Percentiles rank a stretch among this genome's conserved stretches.
These are phyloP conservation scores for Tetanocera ferruginea DNA, from an alignment of 2,888 invertebrate species.

Conservation along the genomic window DNA sequence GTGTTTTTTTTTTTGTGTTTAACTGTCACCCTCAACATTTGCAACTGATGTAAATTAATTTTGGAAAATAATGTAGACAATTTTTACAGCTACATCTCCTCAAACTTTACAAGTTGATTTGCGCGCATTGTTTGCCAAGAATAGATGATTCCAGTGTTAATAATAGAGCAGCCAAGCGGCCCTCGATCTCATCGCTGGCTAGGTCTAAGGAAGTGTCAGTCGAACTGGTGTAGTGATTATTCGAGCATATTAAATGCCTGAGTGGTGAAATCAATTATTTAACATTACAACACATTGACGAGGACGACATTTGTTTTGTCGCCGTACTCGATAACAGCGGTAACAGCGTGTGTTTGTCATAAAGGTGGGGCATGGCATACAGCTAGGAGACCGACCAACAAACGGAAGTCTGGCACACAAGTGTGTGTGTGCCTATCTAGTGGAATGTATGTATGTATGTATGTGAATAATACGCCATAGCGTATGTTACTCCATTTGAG, in stretches of 20 bases:
- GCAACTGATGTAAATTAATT: slow-evolving; percentile 54
- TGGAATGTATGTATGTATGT: background rate
- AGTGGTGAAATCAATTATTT: slow-evolving; percentile 57
- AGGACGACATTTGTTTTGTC: slow-evolving; percentile 10
- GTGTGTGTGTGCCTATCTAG: too few species aligned
- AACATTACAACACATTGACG: slow-evolving; percentile 45
- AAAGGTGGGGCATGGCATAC: slow-evolving; percentile 1
- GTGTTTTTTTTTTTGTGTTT: background rate
- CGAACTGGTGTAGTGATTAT: slow-evolving; percentile 16
- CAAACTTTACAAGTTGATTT: slow-evolving; percentile 37
- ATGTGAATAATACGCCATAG: background rate
- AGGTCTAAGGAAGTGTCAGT: slow-evolving; percentile 4
- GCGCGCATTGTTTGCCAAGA: slow-evolving; percentile 39
- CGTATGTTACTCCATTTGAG: background rate
- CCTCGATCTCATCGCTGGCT: background rate
- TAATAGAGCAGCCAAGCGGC: background rate
- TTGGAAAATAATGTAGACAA: slow-evolving; percentile 55
- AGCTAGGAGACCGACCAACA: background rate
- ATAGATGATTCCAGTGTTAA: background rate
- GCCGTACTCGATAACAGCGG: background rate
- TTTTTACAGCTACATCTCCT: slow-evolving; percentile 40
- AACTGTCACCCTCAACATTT: slow-evolving; percentile 21
- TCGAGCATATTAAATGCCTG: slow-evolving; percentile 49
- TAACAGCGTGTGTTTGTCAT: background rate
- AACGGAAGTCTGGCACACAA: too few species aligned